Conservation (phyloP, 2,888 invertebrate species). For the Cynaeus angustus region DNA sequence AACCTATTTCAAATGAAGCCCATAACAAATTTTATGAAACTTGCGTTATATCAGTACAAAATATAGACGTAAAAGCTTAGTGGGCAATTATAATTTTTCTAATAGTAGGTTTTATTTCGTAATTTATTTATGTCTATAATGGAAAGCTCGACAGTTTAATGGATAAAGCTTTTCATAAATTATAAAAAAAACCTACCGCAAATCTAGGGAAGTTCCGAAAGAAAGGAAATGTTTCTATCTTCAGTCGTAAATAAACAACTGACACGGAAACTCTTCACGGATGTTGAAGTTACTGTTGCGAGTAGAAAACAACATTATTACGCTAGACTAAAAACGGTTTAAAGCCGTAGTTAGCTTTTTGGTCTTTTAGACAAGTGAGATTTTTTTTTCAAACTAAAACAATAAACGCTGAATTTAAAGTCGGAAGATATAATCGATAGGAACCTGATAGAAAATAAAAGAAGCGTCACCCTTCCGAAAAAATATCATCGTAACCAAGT, state of each 20-base stretch:
- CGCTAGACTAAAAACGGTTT: constrained; percentile 17
- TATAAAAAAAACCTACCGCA: constrained; percentile 10
- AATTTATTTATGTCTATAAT: not conserved
- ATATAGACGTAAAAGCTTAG: no score
- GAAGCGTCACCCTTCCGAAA: constrained; percentile 28
- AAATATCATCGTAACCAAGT: constrained; percentile 37
- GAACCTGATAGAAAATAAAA: constrained; percentile 33
- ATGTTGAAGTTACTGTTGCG: constrained; percentile 23
- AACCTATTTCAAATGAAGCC: not conserved
- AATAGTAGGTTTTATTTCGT: no score
- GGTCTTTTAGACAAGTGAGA: no score
- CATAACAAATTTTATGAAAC: no score
- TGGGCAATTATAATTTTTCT: no score
- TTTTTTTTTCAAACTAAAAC: no score
- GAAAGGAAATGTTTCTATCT: constrained; percentile 19
- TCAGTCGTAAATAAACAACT: constrained; percentile 34
- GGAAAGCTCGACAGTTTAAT: constrained; percentile 6
- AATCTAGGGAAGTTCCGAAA: constrained; percentile 12
- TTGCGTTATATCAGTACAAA: no score
- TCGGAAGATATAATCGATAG: constrained; percentile 11
- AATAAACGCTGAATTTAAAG: not conserved
- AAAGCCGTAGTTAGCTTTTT: not conserved
- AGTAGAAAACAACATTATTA: constrained; percentile 31
- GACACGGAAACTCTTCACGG: constrained; percentile 27
- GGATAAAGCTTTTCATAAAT: not conserved